Percentiles rank a stretch among this genome's conserved stretches.
phyloP scores from a whole-genome alignment of 2,113 vertebrate species.

The Anhinga anhinga region DNA sequence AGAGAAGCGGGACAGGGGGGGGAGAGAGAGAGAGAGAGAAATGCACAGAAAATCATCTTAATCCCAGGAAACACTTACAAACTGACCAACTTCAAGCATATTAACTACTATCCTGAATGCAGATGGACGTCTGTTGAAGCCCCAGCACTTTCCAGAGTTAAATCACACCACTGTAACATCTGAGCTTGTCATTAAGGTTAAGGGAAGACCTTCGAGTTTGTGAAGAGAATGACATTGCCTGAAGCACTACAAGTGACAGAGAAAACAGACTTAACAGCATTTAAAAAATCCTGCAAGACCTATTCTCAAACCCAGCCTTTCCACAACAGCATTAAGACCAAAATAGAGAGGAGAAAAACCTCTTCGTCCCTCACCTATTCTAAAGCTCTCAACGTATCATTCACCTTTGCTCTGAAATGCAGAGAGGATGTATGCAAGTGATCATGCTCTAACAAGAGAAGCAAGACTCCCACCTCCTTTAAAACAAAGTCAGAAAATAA shows the following conservation, averaged over 20 bases:
- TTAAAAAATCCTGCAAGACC: background rate
- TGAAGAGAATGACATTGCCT: background rate
- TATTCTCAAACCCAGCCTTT: background rate
- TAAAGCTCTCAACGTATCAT: background rate
- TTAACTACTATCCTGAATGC: background rate
- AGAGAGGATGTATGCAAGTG: background rate
- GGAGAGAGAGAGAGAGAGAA: background rate
- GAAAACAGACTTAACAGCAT: background rate
- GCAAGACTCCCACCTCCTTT: background rate
- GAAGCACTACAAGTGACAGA: background rate
- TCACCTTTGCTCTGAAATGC: background rate
- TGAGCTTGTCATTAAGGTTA: background rate
- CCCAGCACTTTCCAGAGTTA: background rate
- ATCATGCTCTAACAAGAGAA: background rate
- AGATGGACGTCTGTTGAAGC: background rate
- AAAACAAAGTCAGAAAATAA: background rate
- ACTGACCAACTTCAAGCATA: background rate
- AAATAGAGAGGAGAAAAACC: background rate
- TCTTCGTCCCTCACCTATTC: background rate
- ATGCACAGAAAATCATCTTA: background rate
- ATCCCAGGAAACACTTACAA: background rate
- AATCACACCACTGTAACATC: background rate
- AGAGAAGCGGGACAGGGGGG: background rate
- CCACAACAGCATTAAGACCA: background rate
- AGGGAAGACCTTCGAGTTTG: background rate